Conservation (phyloP, 1,140 invertebrate species). For the Drosophila mayri region DNA sequence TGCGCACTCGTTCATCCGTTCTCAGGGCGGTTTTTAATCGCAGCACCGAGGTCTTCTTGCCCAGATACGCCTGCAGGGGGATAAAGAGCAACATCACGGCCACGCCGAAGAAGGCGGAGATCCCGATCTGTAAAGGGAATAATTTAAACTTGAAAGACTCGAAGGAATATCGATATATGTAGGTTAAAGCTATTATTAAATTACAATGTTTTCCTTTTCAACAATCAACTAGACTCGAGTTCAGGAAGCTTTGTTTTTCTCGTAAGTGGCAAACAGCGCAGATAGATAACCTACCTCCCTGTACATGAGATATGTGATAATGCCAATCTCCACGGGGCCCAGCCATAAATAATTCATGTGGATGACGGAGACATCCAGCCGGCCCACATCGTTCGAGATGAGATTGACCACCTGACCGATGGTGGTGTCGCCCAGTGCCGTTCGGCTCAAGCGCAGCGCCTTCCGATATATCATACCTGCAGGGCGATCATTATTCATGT, state of each 20-base stretch:
- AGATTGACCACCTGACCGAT: conserved; percentile 96
- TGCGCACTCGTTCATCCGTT: conserved; percentile 93
- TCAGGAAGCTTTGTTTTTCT: not conserved
- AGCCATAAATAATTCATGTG: conserved; percentile 92
- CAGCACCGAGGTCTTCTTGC: conserved; percentile 89
- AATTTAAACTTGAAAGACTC: not conserved
- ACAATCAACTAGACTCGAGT: not conserved
- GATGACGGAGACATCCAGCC: conserved; percentile 89
- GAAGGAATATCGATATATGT: not conserved
- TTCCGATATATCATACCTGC: conserved; percentile 94
- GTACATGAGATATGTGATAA: conserved; percentile 92
- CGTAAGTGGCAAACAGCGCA: not conserved
- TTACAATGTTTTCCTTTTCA: not conserved
- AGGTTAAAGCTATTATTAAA: not conserved
- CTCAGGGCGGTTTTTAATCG: conserved; percentile 89
- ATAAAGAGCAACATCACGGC: conserved; percentile 92
- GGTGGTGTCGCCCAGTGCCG: conserved; percentile 91
- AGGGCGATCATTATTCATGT: conserved; percentile 71
- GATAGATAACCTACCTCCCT: conserved; percentile 80
- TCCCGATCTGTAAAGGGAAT: conserved; percentile 86
- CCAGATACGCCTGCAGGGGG: conserved; percentile 93
- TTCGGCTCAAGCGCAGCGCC: conserved; percentile 89
- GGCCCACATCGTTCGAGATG: conserved; percentile 94
- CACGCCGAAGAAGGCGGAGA: conserved; percentile 91
- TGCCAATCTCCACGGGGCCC: conserved; percentile 92